A percentile compares a stretch with the other conserved stretches of the same genome.
phyloP scores from a whole-genome alignment of 37 sponge, comb jelly and placozoan genomes.

The Mnemiopsis leidyi region DNA sequence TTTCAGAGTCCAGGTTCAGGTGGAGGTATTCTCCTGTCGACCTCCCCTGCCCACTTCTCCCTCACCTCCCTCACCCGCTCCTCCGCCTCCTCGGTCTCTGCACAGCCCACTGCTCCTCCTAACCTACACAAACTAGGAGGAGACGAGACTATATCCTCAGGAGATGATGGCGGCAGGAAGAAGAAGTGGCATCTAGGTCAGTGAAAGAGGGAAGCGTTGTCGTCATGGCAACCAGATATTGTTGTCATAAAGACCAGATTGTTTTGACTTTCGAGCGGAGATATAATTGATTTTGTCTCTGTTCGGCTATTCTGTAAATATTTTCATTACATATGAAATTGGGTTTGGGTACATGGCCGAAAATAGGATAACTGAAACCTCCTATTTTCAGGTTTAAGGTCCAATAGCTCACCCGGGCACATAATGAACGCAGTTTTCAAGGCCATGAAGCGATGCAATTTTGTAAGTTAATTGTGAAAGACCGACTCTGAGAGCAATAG shows the following conservation, averaged over 20 bases:
- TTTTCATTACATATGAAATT: too few relatives aligned
- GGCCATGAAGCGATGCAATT: slow-evolving; percentile 76
- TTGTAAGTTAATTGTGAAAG: slow-evolving; percentile 67
- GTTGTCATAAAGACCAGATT: too few relatives aligned
- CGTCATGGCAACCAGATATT: too few relatives aligned
- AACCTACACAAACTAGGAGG: background rate
- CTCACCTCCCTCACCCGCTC: background rate
- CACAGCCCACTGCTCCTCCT: background rate
- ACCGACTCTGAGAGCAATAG: too few relatives aligned
- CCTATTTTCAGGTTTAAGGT: slow-evolving; percentile 34
- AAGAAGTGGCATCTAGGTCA: slow-evolving; percentile 86
- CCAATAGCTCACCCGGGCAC: slow-evolving; percentile 83
- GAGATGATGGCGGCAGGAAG: background rate
- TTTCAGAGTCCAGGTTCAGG: slow-evolving; percentile 4
- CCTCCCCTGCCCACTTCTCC: background rate
- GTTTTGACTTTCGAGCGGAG: too few relatives aligned
- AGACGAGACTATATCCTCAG: background rate
- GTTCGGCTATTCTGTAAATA: too few relatives aligned
- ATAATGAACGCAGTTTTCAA: slow-evolving; percentile 86
- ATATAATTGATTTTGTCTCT: too few relatives aligned
- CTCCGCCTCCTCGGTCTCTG: background rate
- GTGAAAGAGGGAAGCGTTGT: too few relatives aligned
- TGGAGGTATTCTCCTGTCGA: background rate
- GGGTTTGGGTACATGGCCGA: too few relatives aligned
- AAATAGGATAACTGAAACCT: too few relatives aligned